Percentiles rank a stretch among this genome's conserved stretches.
These are phyloP conservation scores for Maniola hyperantus DNA, from an alignment of 2,888 invertebrate species.

Conservation along the genomic window DNA sequence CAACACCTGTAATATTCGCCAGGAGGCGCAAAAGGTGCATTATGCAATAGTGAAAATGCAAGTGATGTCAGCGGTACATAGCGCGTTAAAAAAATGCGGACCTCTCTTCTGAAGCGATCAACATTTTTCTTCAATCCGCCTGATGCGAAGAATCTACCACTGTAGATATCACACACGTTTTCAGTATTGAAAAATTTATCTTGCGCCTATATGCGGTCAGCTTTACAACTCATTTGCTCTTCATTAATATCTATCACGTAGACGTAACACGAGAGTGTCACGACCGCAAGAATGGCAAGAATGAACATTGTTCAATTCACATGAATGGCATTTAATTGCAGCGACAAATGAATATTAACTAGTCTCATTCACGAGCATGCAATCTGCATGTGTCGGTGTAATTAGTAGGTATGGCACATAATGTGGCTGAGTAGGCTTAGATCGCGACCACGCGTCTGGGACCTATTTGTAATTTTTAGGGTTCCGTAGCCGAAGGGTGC, in stretches of 20 bases:
- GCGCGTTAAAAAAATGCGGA: background rate
- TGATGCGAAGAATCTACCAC: background rate
- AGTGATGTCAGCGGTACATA: background rate
- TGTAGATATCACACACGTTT: background rate
- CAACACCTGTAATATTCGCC: no score
- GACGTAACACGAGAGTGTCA: conserved; percentile 23
- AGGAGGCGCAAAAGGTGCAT: background rate
- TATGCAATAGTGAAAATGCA: background rate
- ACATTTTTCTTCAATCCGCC: background rate
- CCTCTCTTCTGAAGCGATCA: no score
- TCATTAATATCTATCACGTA: conserved; percentile 10
- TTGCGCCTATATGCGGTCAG: background rate
- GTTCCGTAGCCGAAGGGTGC: no score
- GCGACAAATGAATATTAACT: conserved; percentile 42
- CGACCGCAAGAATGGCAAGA: conserved; percentile 35
- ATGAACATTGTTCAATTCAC: conserved; percentile 40
- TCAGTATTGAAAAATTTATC: background rate
- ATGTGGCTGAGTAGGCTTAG: conserved; percentile 42
- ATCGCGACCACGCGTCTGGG: conserved; percentile 8
- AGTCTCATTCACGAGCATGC: conserved; percentile 39
- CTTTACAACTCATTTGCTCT: background rate
- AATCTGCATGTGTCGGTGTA: conserved; percentile 48
- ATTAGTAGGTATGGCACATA: conserved; percentile 55
- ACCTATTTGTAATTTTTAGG: no score
- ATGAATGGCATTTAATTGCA: conserved; percentile 40